Evolutionary conservation across 1,140 invertebrate genomes (phyloP), one percentile per base, ranked within the genome.

Genomic region (Drosophila truncata): DNA sequence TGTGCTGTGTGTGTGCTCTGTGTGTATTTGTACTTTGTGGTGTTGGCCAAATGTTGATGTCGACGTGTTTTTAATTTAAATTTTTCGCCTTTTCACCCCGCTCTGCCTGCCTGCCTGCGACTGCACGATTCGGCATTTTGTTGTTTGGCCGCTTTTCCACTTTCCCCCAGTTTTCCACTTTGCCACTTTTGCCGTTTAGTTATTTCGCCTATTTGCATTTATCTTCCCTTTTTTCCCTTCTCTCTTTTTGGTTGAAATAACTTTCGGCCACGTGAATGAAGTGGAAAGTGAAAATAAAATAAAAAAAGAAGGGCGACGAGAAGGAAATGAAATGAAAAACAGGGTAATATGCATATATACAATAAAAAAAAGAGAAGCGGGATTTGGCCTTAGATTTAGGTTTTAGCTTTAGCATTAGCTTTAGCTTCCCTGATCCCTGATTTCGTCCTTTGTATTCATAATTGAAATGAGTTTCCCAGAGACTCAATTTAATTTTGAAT

Each of bases 31-130:
- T 54, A 33, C n/a, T 66, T 49, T 50, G 65, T 61, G 61, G 55
- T 82, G 79, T 80, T 80, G 62, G 71, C 66, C 66, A 80, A 84
- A 80, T 80, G 76, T 84, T 77, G 74, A 75, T 87, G 80, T 77
- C 66, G 71, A 88, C 77, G 84, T 87, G 80, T 88, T 87, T 88
- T 88, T 87, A 87, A 87, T 87, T 87, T 88, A 80, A 87, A 87
- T 74, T 75, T 84, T 73, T 57, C 33, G 81, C 62, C 81, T 33
- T 59, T 74, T 18, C 18, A 14, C 27, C 27, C 35, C n/a, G 16
- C 16, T n/a, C n/a, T n/a, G n/a, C n/a, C n/a, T 23, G 27, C 27
- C 27, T 8, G 27, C 20, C 44, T 8, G 23, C 10, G n/a, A 7
- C 14, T 10, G 39, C 80, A 75, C 63, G 80, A 82, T 63, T 80